Base-by-base conservation (phyloP, 64 coral and sea anemone species). In the Hydrozoanthus tunicans region DNA sequence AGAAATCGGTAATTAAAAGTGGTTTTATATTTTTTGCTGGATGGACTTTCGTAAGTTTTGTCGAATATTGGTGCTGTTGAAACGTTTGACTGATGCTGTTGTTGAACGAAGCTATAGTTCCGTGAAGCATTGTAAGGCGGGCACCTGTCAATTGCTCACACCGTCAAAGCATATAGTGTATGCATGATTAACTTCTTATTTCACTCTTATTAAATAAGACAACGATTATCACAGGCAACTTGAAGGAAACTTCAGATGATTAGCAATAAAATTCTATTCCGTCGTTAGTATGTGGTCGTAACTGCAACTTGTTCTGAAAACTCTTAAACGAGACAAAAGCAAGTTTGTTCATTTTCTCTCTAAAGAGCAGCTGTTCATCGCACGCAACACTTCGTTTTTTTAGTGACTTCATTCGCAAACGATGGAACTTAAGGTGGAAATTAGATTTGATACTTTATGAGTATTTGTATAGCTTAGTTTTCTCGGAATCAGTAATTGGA, bases 151-250 rank as follows among this genome's bases (percentile, higher is more conserved):
- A 76, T 66, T 11, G 32, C 32, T 43, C 17, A 17, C 64, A 4
- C 8, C 11, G 64, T 12, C 71, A 74, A 9, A 25, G 6, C 7
- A 3, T 51, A 1, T 51, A 3, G 9, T 88, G 20, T 88, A 88
- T 88, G 84, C 84, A 88, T 88, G 69, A 88, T 7, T 88, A 88
- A 88, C 84, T 9, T 60, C 11, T 88, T 67, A 88, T 43, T 88
- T 88, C 67, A 88, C 56, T 12, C 11, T 62, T 9, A 23, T 62
- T 9, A 23, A 1, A 32, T 11, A 56, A 17, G 13, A 86, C 2
- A 68, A 51, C 23, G 13, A 4, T 53, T 17, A 17, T 20, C 77
- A 57, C 7, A n/a, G 5, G 6, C 60, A 82, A 55, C 82, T 51
- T 53, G 55, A 20, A 26, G 53, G 5, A 20, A 13, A 73, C 58